These are phyloP conservation scores for Rhyacophila evoluta DNA, from an alignment of 2,888 invertebrate species.

Conservation along the genomic window DNA sequence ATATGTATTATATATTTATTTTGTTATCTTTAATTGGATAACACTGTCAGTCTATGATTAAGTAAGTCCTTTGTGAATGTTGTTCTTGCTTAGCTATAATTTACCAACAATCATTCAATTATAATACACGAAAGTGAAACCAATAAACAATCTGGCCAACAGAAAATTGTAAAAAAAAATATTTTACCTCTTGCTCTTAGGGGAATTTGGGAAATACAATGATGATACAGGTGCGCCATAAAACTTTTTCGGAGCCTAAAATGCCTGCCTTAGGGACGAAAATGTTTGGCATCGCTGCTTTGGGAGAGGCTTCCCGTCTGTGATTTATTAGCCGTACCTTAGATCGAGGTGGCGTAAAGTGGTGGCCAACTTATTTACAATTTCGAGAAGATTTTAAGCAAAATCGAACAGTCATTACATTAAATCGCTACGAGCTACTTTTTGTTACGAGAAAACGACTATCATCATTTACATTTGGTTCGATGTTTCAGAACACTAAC, in stretches of 20 bases:
- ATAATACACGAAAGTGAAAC: neutral
- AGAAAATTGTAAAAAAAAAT: neutral
- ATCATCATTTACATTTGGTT: too few relatives aligned
- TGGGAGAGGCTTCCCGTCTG: neutral
- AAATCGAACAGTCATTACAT: neutral
- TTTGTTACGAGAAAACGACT: too few relatives aligned
- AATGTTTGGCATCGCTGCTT: slow-evolving; percentile 5
- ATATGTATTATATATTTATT: too few relatives aligned
- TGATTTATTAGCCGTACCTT: slow-evolving; percentile 16
- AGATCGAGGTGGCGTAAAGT: slow-evolving; percentile 17
- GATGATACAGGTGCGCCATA: slow-evolving; percentile 22
- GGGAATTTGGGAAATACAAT: neutral
- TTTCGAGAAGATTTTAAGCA: neutral
- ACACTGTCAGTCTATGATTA: too few relatives aligned
- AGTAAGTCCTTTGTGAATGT: neutral
- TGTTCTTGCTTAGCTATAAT: neutral
- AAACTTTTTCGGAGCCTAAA: neutral
- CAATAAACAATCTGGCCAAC: neutral
- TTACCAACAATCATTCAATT: neutral
- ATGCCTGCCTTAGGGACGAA: neutral
- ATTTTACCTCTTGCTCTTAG: neutral
- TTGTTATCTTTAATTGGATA: too few relatives aligned
- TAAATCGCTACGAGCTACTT: neutral
- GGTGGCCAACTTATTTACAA: neutral
- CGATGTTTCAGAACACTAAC: too few relatives aligned